Conservation (phyloP, 2,888 invertebrate genomes). For the Apoda limacodes region DNA sequence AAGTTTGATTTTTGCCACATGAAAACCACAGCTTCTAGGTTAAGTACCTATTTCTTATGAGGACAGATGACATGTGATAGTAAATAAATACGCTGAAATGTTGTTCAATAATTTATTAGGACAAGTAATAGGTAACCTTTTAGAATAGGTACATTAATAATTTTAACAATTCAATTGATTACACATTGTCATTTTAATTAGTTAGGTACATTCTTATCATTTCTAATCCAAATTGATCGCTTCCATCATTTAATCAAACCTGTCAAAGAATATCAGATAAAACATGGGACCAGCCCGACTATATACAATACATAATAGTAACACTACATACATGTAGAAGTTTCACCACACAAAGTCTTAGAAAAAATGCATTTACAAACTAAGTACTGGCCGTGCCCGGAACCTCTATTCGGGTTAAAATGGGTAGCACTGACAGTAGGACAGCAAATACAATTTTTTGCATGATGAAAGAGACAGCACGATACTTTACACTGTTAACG, state of each 20-base stretch:
- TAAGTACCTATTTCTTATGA: no score
- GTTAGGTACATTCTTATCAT: constrained; percentile 26
- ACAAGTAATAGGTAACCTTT: constrained; percentile 63
- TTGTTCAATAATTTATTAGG: constrained; percentile 64
- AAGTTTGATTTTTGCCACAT: no score
- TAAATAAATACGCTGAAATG: constrained; percentile 23
- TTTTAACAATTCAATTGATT: constrained; percentile 61
- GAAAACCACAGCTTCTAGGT: no score
- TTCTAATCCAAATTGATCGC: constrained; percentile 28
- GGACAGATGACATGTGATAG: no score
- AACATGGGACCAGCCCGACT: constrained; percentile 59
- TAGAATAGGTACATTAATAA: constrained; percentile 57
- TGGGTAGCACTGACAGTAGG: no score
- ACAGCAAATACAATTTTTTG: no score
- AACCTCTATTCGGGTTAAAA: no score
- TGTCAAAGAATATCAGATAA: constrained; percentile 37
- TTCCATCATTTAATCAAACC: constrained; percentile 18
- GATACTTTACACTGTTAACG: no score
- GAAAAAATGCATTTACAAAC: background rate
- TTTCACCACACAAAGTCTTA: background rate
- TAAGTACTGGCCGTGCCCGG: no score
- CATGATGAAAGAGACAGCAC: no score
- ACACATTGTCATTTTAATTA: constrained; percentile 28
- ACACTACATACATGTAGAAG: background rate
- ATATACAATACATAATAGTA: constrained; percentile 15